Conservation (phyloP, 2,888 invertebrate genomes). For the Mythimna impura region DNA sequence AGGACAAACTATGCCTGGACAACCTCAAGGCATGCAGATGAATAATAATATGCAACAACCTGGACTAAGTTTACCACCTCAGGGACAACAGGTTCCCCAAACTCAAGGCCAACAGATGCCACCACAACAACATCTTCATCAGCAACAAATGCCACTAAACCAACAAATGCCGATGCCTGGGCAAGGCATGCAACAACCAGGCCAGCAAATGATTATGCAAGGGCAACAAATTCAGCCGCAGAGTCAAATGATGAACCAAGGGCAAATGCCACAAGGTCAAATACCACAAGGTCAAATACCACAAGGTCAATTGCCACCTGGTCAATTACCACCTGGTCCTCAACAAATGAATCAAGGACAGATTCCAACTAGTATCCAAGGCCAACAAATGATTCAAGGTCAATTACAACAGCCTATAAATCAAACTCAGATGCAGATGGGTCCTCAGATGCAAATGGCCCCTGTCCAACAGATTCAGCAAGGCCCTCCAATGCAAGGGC, state of each 20-base stretch:
- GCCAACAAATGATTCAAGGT: slow-evolving; percentile 67
- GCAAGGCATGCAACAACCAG: slow-evolving; percentile 69
- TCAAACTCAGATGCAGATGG: slow-evolving; percentile 64
- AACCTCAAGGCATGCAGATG: slow-evolving; percentile 67
- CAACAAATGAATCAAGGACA: slow-evolving; percentile 65
- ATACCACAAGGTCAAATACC: slow-evolving; percentile 53
- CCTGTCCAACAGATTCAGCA: slow-evolving; percentile 56
- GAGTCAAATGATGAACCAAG: slow-evolving; percentile 73
- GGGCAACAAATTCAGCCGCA: slow-evolving; percentile 72
- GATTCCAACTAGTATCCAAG: slow-evolving; percentile 58
- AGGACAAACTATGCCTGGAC: slow-evolving; percentile 54
- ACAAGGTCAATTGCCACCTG: slow-evolving; percentile 53
- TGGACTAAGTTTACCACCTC: slow-evolving; percentile 70
- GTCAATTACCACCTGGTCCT: slow-evolving; percentile 57
- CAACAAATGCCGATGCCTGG: slow-evolving; percentile 73
- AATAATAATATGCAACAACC: slow-evolving; percentile 72
- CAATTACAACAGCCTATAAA: slow-evolving; percentile 56
- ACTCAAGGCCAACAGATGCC: slow-evolving; percentile 68
- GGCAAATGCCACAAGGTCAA: slow-evolving; percentile 72
- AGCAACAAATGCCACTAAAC: slow-evolving; percentile 64
- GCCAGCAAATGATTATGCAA: slow-evolving; percentile 77
- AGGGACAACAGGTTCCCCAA: slow-evolving; percentile 70
- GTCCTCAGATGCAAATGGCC: slow-evolving; percentile 63
- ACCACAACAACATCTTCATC: slow-evolving; percentile 61
- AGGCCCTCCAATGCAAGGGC: slow-evolving; percentile 61